Base-by-base conservation (phyloP, 2,797 vertebrate genomes). In the Spinus olivaceus region DNA sequence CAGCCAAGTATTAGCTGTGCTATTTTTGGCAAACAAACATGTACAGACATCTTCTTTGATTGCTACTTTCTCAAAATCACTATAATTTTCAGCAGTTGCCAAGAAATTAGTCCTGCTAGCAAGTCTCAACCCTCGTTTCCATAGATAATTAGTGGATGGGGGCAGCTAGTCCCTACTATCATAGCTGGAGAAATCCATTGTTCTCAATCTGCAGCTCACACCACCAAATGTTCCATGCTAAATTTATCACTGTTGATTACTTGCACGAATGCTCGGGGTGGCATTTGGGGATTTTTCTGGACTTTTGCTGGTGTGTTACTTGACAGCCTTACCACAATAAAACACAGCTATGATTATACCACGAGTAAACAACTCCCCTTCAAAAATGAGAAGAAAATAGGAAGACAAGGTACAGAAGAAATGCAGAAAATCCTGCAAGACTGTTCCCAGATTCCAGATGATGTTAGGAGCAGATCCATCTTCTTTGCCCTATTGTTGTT, bases 51-150 rank as follows among this genome's bases (percentile, higher is more conserved):
- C 81, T 81, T 70, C 80, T 86, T 93, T 72, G 78, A 92, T 78
- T 81, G 79, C 42, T 83, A 14, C 57, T 94, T 94, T 86, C 60
- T 79, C 67, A 89, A 95, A 92, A 96, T 78, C 88, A 93, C 83
- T 41, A 37, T 87, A 84, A 90, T 92, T 92, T 94, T 85, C 88
- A 91, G 69, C 66, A 72, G 53, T 91, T 94, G 72, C 65, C 85
- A 85, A 83, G 72, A 92, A 91, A 94, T 95, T 95, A 95, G 94
- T 94, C 59, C 86, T 86, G 41, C 79, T 81, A 91, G 81, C 64
- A 93, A 91, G 41, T 51, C 85, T 71, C 90, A 91, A 30, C 33
- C 81, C 80, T 94, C 39, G 71, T 88, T 94, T 92, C 56, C 60
- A 76, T 65, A 94, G 87, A 90, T 86, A 96, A 97, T 95, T 83